Conservation (phyloP, 2,888 invertebrate genomes). For the Noctua comes region DNA sequence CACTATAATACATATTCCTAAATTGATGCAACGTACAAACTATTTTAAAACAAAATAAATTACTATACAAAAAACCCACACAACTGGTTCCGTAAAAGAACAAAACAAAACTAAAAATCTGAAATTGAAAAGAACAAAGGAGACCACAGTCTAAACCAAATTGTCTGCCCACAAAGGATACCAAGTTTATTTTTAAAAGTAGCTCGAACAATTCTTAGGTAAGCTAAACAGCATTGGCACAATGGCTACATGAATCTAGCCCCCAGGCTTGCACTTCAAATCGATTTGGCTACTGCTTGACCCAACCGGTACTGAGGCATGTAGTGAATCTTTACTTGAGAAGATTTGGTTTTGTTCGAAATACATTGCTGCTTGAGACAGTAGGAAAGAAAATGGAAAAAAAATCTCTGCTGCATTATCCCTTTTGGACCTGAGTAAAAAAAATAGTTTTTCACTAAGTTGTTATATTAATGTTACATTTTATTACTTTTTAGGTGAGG, state of each 20-base stretch:
- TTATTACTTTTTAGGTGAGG: too few relatives aligned
- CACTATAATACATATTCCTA: not conserved
- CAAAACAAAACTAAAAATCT: slow-evolving; percentile 43
- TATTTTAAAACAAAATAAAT: slow-evolving; percentile 10
- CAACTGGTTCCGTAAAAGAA: slow-evolving; percentile 22
- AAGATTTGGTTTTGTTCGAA: slow-evolving; percentile 10
- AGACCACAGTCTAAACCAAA: slow-evolving; percentile 63
- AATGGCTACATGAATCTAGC: slow-evolving; percentile 72
- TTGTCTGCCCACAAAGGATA: slow-evolving; percentile 71
- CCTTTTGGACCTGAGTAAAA: too few relatives aligned
- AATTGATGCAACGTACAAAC: not conserved
- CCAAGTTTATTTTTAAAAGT: slow-evolving; percentile 75
- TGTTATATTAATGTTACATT: too few relatives aligned
- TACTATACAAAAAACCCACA: slow-evolving; percentile 16
- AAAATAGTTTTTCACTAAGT: too few relatives aligned
- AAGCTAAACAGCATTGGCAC: slow-evolving; percentile 76
- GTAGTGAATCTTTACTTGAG: not conserved
- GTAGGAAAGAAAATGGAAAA: not conserved
- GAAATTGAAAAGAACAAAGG: slow-evolving; percentile 67
- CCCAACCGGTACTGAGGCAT: slow-evolving; percentile 65
- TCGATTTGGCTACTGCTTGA: slow-evolving; percentile 81
- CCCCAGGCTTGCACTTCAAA: slow-evolving; percentile 73
- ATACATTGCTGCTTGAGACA: slow-evolving; percentile 54
- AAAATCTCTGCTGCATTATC: too few relatives aligned
- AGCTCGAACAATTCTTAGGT: slow-evolving; percentile 73